Conservation (phyloP, 2,888 invertebrate species). For the Ormyrus thymus region DNA sequence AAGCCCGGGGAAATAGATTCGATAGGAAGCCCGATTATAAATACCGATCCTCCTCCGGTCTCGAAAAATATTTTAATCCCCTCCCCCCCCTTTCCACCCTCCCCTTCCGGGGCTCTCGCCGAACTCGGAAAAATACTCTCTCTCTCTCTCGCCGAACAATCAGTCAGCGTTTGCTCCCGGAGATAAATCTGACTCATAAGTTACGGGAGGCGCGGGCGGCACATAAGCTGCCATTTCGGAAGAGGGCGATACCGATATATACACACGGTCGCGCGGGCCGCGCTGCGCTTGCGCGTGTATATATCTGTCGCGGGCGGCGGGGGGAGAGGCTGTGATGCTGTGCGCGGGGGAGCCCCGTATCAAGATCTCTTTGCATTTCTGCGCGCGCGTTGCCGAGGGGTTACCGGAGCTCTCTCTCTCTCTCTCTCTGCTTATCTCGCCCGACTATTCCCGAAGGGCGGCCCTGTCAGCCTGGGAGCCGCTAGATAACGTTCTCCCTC, state of each 20-base stretch:
- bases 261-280: no score
- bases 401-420: slow-evolving; percentile 59
- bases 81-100: no score
- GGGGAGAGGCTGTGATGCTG: no score
- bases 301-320: no score
- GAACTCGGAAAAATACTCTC: slow-evolving; percentile 7
- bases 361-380: slow-evolving; percentile 74
- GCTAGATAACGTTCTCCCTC: slow-evolving; percentile 70
- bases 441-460: slow-evolving; percentile 73
- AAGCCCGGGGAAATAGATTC: not conserved
- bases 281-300: no score
- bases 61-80: slow-evolving; percentile 24
- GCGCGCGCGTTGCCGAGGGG: slow-evolving; percentile 62
- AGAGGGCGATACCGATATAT: not conserved
- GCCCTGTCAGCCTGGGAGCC: slow-evolving; percentile 72
- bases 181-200: slow-evolving; percentile 74
- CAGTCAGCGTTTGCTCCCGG: slow-evolving; percentile 67
- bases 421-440: slow-evolving; percentile 69
- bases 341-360: slow-evolving; percentile 65
- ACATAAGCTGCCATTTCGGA: slow-evolving; percentile 27
- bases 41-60: not conserved
- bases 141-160: slow-evolving; percentile 60
- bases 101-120: not conserved
- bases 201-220: slow-evolving; percentile 66
- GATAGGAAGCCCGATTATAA: not conserved